Conservation (phyloP, 2,888 invertebrate genomes). For the Platycheirus rosarum region DNA sequence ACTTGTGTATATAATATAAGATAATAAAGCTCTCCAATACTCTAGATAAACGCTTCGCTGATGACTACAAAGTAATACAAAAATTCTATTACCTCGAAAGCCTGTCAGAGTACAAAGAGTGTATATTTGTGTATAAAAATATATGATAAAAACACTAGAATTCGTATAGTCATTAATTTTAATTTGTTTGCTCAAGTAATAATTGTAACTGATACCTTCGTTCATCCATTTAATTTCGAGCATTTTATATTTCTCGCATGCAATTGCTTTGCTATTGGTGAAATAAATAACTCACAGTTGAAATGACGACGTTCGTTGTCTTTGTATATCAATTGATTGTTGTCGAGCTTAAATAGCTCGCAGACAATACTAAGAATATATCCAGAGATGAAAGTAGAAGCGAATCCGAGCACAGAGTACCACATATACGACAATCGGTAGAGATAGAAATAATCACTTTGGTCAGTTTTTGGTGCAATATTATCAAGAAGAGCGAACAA, state of each 20-base stretch:
- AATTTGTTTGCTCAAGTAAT: neutral
- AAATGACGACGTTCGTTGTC: constrained; percentile 80
- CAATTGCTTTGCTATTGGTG: constrained; percentile 83
- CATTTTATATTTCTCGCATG: constrained; percentile 74
- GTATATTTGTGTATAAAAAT: too few species aligned
- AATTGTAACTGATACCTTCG: neutral
- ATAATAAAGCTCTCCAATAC: too few species aligned
- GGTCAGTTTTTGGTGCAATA: constrained; percentile 11
- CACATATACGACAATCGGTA: constrained; percentile 88
- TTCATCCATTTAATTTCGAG: neutral
- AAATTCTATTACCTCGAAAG: too few species aligned
- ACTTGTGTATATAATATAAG: too few species aligned
- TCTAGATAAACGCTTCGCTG: too few species aligned
- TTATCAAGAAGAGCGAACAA: constrained; percentile 17
- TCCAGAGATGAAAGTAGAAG: constrained; percentile 84
- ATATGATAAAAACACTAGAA: too few species aligned
- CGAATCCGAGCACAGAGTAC: constrained; percentile 85
- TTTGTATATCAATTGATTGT: constrained; percentile 78
- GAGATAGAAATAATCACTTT: constrained; percentile 78
- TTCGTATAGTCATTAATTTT: neutral
- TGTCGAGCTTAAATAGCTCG: constrained; percentile 79
- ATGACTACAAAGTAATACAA: too few species aligned
- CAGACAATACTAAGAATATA: constrained; percentile 83
- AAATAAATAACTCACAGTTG: constrained; percentile 85
- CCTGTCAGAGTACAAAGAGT: too few species aligned